A percentile compares a stretch with the other conserved stretches of the same genome.
Conservation (phyloP, 1,140 invertebrate species). For the Rhynchophorus ferrugineus region DNA sequence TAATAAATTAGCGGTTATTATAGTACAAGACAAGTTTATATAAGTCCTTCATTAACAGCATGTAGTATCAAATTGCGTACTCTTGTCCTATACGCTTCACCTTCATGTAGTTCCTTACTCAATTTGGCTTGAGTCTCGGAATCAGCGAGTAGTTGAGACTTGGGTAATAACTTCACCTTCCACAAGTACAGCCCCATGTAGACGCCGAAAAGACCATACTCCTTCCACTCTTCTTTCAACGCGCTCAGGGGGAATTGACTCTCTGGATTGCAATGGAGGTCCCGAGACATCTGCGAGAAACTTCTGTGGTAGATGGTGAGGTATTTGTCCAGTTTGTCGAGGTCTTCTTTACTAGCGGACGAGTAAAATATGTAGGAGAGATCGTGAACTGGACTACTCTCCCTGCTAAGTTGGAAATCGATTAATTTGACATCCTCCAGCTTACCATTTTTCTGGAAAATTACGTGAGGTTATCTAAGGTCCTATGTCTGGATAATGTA, state of each 20-base stretch:
- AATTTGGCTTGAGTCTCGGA: background rate
- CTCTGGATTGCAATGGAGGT: conserved; percentile 41
- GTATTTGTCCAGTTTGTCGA: conserved; percentile 42
- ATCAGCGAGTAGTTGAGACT: conserved; percentile 3
- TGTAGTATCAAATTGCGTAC: conserved; percentile 6
- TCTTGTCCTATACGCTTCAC: conserved; percentile 3
- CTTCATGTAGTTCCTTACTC: background rate
- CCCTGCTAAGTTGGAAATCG: conserved; percentile 50
- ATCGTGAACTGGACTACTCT: conserved; percentile 50
- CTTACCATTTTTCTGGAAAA: conserved; percentile 12
- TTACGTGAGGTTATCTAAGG: too few species aligned
- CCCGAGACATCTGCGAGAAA: conserved; percentile 37
- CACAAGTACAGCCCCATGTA: conserved; percentile 11
- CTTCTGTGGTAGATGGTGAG: conserved; percentile 48
- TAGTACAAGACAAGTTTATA: too few species aligned
- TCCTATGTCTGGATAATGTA: too few species aligned
- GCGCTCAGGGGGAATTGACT: conserved; percentile 41
- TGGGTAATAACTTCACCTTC: conserved; percentile 8
- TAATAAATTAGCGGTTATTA: too few species aligned
- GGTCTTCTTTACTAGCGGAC: conserved; percentile 44
- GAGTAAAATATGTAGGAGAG: conserved; percentile 51
- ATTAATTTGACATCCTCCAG: conserved; percentile 31
- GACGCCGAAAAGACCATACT: conserved; percentile 35
- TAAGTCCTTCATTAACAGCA: conserved; percentile 10
- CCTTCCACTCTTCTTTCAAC: conserved; percentile 38